These are phyloP conservation scores for Lepidurus arcticus DNA, from an alignment of 1,140 invertebrate species.

Conservation along the genomic window DNA sequence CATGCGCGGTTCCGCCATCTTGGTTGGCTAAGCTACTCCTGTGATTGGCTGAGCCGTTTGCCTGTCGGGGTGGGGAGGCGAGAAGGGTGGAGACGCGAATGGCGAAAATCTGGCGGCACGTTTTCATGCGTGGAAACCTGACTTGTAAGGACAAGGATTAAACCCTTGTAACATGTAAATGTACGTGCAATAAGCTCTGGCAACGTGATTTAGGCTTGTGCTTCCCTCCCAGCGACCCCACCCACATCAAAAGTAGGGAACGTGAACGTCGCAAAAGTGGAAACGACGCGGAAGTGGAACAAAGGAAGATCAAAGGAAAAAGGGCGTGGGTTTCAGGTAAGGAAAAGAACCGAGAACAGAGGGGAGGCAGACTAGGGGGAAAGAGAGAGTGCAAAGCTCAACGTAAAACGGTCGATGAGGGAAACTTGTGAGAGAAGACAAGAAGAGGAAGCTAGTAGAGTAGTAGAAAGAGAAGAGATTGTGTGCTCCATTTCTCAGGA, in stretches of 20 bases:
- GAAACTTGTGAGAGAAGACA: conserved; percentile 18
- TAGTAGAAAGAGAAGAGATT: conserved; percentile 8
- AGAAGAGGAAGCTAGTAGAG: conserved; percentile 18
- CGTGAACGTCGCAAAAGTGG: conserved; percentile 17
- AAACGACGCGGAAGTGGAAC: conserved; percentile 10
- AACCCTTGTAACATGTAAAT: conserved; percentile 15
- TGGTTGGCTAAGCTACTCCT: neutral
- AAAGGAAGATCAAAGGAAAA: conserved; percentile 16
- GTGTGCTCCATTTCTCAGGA: conserved; percentile 21
- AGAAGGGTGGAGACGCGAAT: neutral
- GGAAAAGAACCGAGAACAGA: conserved; percentile 10
- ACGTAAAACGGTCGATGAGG: conserved; percentile 21
- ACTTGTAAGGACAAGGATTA: neutral
- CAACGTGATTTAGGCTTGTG: conserved; percentile 5
- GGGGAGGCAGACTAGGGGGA: neutral
- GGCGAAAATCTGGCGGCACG: neutral
- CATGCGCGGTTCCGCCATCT: neutral
- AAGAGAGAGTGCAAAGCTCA: conserved; percentile 5
- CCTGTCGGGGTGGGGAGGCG: neutral
- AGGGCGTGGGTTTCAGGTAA: conserved; percentile 15
- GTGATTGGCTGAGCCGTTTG: neutral
- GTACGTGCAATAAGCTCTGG: neutral
- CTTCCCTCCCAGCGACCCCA: conserved; percentile 9
- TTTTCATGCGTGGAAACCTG: neutral
- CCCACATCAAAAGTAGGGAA: neutral